Percentiles rank a stretch among this genome's conserved stretches.
These are phyloP conservation scores for Nannoperca obscura DNA, from an alignment of 2,797 vertebrate species.

Conservation along the genomic window DNA sequence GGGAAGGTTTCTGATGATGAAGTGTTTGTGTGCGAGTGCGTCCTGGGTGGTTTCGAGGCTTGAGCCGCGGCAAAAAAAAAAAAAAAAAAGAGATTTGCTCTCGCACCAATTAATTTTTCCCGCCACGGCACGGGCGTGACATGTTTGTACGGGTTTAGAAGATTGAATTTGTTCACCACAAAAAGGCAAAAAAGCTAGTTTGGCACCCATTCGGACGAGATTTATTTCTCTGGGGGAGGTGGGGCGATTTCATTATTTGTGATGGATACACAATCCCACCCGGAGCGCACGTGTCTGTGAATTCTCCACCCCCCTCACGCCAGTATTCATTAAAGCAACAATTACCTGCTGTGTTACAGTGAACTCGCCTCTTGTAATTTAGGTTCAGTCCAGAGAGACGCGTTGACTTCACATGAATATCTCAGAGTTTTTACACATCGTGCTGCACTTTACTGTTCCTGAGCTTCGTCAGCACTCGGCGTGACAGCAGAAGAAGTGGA, in stretches of 20 bases:
- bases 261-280: neutral
- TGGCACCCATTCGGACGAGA: neutral
- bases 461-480: neutral
- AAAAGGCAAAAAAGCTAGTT: neutral
- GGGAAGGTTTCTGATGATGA: conserved; percentile 2
- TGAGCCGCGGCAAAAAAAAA: too few species aligned
- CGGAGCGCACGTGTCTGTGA: neutral
- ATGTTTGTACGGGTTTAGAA: neutral
- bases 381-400: neutral
- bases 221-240: neutral
- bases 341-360: neutral
- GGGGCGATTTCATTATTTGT: neutral
- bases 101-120: neutral
- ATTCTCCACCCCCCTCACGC: too few species aligned
- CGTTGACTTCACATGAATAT: too few species aligned
- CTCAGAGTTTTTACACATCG: too few species aligned
- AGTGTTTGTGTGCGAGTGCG: neutral
- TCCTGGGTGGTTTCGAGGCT: neutral
- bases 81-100: neutral
- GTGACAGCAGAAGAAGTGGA: neutral
- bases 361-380: neutral
- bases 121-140: neutral
- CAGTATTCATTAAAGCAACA: neutral
- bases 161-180: neutral
- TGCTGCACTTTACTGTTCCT: neutral